Evolutionary conservation across 2,888 invertebrate genomes (phyloP), one percentile per base, ranked within the genome.

Genomic region (Chrysolina haemoptera): DNA sequence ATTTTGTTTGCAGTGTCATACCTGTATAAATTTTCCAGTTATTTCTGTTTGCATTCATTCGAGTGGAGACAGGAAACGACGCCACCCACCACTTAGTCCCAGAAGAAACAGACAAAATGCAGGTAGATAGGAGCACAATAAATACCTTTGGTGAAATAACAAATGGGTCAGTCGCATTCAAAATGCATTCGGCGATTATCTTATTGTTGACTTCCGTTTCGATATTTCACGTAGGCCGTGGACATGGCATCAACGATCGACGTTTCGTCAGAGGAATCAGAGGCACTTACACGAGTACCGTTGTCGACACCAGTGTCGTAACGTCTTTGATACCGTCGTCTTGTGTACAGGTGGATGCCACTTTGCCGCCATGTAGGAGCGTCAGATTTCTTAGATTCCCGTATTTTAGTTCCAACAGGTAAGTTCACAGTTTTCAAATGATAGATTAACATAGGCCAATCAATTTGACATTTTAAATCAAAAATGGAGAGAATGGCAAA

Each of bases 271-370:
- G 59, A 35, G 59, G 59, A 18, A 69, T 79, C n/a, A 70, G 76
- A 27, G 80, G 79, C 9, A 71, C 80, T 10, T 82, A 85, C 71
- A 88, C 88, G 5, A 83, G 79, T 75, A 84, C 85, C 0, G 81
- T 86, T 16, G 78, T 81, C 14, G 76, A 83, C 73, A 84, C 83
- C 9, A 79, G 83, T 59, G 74, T 84, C 12, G 82, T 86, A 10
- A 87, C 86, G 10, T 83, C 85, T 11, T 76, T 85, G 67, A 82
- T 86, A 14, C 87, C 88, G n/a, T 87, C 88, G 1, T 88, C 88
- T 1, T 88, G 88, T 76, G 85, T 88, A 5, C 85, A 85, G 68
- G 84, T 88, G 3, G 86, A 85, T 59, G 77, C 88, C 0, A 86
- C 87, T 41, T 78, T 88, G 65, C 86, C 86, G 11, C 86, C 86